Conservation (phyloP, 2,888 invertebrate genomes). For the Automeris io region DNA sequence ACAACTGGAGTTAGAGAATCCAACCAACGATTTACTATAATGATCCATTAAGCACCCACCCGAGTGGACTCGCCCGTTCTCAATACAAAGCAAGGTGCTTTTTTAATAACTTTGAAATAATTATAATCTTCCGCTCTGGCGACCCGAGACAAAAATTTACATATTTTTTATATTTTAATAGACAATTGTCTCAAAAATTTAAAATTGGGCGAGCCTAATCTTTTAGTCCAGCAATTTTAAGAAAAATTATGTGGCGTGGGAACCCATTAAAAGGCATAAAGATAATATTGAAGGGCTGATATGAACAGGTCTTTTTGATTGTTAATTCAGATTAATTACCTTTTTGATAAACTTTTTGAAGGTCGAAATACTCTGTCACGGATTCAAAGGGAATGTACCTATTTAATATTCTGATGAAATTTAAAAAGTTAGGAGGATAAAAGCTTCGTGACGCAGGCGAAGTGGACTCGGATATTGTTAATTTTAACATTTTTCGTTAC, state of each 20-base stretch:
- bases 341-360: conserved; percentile 46
- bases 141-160: conserved; percentile 69
- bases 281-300: conserved; percentile 24
- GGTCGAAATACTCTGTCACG: conserved; percentile 28
- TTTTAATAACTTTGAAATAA: conserved; percentile 61
- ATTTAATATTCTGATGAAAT: conserved; percentile 40
- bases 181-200: conserved; percentile 70
- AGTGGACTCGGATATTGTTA: background rate
- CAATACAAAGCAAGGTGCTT: conserved; percentile 44
- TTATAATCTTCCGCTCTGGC: conserved; percentile 71
- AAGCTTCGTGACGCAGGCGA: conserved; percentile 8
- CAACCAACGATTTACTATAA: conserved; percentile 30
- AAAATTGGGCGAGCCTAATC: conserved; percentile 57
- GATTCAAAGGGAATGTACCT: conserved; percentile 34
- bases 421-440: conserved; percentile 26
- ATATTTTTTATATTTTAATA: conserved; percentile 68
- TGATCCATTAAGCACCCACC: conserved; percentile 34
- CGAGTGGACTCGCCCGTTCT: conserved; percentile 25
- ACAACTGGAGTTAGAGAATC: conserved; percentile 8
- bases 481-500: conserved; percentile 2
- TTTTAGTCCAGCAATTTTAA: conserved; percentile 54
- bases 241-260: conserved; percentile 59
- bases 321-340: conserved; percentile 60
- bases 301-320: conserved; percentile 38
- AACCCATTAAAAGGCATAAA: conserved; percentile 48